These are phyloP conservation scores for Lasioglossum zephyrum DNA, from an alignment of 2,888 invertebrate species.

Conservation along the genomic window DNA sequence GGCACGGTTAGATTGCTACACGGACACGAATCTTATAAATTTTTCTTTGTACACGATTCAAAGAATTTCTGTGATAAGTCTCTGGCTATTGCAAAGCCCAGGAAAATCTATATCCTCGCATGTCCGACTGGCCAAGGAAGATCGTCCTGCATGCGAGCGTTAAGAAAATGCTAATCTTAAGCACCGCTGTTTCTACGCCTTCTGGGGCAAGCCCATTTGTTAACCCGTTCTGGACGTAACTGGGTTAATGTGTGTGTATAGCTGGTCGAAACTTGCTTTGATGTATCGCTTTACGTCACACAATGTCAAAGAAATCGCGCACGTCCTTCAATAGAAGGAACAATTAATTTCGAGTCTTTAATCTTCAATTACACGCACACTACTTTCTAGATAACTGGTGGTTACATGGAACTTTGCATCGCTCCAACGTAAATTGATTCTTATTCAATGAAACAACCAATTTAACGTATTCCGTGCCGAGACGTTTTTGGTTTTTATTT, in stretches of 20 bases:
- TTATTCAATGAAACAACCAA: too few species aligned
- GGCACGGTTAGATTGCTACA: too few species aligned
- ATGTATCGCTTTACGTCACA: neutral
- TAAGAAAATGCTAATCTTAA: slow-evolving; percentile 76
- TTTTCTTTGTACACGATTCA: neutral
- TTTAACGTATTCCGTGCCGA: too few species aligned
- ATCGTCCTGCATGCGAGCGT: slow-evolving; percentile 69
- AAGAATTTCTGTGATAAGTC: neutral
- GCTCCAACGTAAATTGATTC: too few species aligned
- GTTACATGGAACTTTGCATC: too few species aligned
- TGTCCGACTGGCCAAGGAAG: slow-evolving; percentile 60
- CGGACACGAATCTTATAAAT: neutral
- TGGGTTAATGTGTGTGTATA: slow-evolving; percentile 16
- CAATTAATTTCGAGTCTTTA: neutral
- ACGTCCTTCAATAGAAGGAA: neutral
- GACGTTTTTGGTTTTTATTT: too few species aligned
- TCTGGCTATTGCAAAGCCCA: slow-evolving; percentile 13
- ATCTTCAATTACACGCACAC: too few species aligned
- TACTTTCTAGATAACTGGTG: too few species aligned
- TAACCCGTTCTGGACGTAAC: slow-evolving; percentile 23
- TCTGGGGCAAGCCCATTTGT: slow-evolving; percentile 31
- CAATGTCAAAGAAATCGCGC: neutral
- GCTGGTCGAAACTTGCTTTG: slow-evolving; percentile 2
- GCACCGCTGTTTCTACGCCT: slow-evolving; percentile 28
- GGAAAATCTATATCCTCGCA: slow-evolving; percentile 77